Evolutionary conservation across 2,113 vertebrate genomes (phyloP).

Genomic region (Cyphomyrus plagiostoma): DNA sequence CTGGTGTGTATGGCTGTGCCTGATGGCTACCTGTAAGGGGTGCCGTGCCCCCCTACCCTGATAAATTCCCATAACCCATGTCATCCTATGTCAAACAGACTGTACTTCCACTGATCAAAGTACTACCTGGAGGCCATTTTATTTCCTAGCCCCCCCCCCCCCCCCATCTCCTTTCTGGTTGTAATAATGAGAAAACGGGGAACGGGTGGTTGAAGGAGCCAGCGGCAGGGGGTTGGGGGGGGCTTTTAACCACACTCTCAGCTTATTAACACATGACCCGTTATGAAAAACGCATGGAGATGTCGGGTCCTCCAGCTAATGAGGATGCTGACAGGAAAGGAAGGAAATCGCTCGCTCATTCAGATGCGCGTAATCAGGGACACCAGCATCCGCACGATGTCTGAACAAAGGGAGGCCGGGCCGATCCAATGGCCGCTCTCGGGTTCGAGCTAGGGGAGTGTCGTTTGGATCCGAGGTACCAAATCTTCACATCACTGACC

Average conservation of each 20-base stretch:
- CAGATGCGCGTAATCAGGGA: not conserved
- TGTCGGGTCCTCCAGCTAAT: not conserved
- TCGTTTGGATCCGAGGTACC: not conserved
- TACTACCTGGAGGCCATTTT: constrained; percentile 57
- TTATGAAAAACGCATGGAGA: constrained; percentile 1
- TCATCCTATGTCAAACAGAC: constrained; percentile 5
- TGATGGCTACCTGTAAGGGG: not conserved
- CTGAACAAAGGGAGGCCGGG: not conserved
- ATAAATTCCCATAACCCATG: not conserved
- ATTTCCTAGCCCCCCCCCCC: constrained; percentile 29
- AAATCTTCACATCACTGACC: not conserved
- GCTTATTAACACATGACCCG: not conserved
- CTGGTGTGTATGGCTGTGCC: not conserved
- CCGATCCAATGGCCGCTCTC: too few relatives aligned
- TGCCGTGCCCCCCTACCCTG: not conserved
- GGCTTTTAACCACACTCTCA: not conserved
- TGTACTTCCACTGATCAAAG: constrained; percentile 39
- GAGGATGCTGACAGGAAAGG: not conserved
- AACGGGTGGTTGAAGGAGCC: constrained; percentile 12
- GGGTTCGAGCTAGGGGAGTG: not conserved
- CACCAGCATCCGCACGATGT: not conserved
- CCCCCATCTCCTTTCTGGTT: constrained; percentile 14
- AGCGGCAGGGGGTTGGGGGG: not conserved
- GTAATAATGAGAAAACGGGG: constrained; percentile 52
- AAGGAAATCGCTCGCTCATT: not conserved